phyloP scores from a whole-genome alignment of 2,888 invertebrate genomes.

The Ephialtes manifestator region DNA sequence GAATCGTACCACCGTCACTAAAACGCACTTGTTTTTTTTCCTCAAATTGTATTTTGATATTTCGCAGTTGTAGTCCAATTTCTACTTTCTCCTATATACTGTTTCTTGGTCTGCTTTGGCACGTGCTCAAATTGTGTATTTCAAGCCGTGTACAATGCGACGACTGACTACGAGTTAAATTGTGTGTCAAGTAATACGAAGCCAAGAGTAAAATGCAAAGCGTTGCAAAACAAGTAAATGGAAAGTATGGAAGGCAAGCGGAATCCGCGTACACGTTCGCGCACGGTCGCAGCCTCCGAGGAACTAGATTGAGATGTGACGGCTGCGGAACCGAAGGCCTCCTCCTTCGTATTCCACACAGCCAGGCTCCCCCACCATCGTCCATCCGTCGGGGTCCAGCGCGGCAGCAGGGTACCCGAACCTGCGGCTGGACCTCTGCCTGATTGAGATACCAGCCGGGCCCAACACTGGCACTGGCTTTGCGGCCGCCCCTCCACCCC shows the following conservation, averaged over 20 bases:
- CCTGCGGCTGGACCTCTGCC: slow-evolving; percentile 79
- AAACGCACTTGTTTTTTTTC: slow-evolving; percentile 48
- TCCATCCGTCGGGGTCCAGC: slow-evolving; percentile 80
- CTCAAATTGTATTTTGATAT: neutral
- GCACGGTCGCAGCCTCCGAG: slow-evolving; percentile 81
- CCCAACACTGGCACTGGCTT: slow-evolving; percentile 67
- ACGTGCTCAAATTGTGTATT: neutral
- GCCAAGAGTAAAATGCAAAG: neutral
- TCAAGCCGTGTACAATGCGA: too few relatives aligned
- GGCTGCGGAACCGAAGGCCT: slow-evolving; percentile 81
- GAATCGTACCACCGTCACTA: slow-evolving; percentile 49
- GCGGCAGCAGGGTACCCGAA: slow-evolving; percentile 82
- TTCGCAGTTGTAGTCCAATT: neutral
- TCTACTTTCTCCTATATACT: neutral
- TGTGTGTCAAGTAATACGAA: too few relatives aligned
- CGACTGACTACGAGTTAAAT: too few relatives aligned
- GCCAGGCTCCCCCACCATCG: slow-evolving; percentile 72
- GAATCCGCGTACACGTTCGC: slow-evolving; percentile 70
- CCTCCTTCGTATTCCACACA: slow-evolving; percentile 61
- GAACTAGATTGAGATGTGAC: slow-evolving; percentile 86
- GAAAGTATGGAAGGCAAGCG: slow-evolving; percentile 60
- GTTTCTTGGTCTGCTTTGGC: neutral
- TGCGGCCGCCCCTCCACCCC: slow-evolving; percentile 34
- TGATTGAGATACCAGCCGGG: slow-evolving; percentile 85
- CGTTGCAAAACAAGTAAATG: slow-evolving; percentile 48